phyloP scores from a whole-genome alignment of 2,797 vertebrate genomes.

The Mastacembelus armatus region DNA sequence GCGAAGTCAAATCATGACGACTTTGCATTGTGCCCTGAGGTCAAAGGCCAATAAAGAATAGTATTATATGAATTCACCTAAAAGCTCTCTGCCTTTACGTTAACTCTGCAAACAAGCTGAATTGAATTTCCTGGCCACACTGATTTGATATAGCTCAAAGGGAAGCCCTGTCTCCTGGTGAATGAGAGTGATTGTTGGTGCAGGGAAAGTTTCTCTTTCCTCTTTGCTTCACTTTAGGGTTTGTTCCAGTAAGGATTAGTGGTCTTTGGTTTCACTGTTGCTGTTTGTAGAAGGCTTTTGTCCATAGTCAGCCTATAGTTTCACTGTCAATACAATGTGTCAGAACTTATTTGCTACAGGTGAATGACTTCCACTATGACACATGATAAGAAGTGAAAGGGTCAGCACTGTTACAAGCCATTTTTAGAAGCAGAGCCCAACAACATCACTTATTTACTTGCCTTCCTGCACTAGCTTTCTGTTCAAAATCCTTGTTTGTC shows the following conservation, averaged over 20 bases:
- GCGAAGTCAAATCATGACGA: neutral
- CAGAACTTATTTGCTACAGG: constrained; percentile 5
- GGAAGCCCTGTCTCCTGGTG: constrained; percentile 21
- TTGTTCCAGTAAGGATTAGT: constrained; percentile 35
- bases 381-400: neutral
- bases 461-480: too few relatives aligned
- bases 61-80: neutral
- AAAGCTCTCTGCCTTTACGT: neutral
- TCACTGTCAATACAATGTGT: constrained; percentile 42
- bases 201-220: constrained; percentile 31
- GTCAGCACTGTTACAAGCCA: too few relatives aligned
- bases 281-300: constrained; percentile 26
- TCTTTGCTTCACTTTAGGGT: constrained; percentile 22
- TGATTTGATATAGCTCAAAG: constrained; percentile 51
- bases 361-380: constrained; percentile 15
- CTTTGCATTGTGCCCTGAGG: neutral
- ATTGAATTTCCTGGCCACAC: constrained; percentile 55
- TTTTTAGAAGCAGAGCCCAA: too few relatives aligned
- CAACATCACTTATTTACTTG: too few relatives aligned
- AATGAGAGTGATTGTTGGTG: constrained; percentile 35
- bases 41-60: neutral
- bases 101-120: constrained; percentile 24
- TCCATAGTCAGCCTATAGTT: neutral
- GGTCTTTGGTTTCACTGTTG: constrained; percentile 1
- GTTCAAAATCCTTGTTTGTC: too few relatives aligned